Evolutionary conservation across 2,113 vertebrate species (phyloP).

Genomic region (Copsychus sechellarum): DNA sequence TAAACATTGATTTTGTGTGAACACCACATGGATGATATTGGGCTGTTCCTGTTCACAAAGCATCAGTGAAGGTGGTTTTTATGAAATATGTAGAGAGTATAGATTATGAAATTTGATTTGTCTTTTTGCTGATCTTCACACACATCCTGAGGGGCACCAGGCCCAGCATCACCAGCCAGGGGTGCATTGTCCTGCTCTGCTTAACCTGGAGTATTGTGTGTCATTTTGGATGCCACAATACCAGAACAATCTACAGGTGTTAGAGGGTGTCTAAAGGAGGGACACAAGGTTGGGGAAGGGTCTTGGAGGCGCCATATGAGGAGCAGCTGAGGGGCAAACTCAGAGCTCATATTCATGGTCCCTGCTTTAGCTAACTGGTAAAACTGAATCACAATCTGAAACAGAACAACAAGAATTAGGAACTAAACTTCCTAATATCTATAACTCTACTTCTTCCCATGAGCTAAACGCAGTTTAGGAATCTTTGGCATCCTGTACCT

Average conservation of each 20-base stretch:
- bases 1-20: not conserved
- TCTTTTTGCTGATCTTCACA: not conserved
- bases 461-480: not conserved
- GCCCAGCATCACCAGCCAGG: not conserved
- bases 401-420: not conserved
- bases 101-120: not conserved
- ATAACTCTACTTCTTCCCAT: fast-evolving
- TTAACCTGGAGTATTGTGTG: not conserved
- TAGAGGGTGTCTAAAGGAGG: not conserved
- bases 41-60: not conserved
- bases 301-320: not conserved
- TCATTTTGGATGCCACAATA: not conserved
- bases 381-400: not conserved
- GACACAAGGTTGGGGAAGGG: not conserved
- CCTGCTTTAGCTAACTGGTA: not conserved
- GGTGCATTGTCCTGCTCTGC: not conserved
- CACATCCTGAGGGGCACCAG: too few species aligned
- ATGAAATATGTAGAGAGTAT: not conserved
- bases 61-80: not conserved
- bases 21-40: not conserved
- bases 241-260: not conserved
- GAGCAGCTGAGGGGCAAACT: not conserved
- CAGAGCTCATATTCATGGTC: not conserved
- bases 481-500: not conserved
- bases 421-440: not conserved